Base-by-base conservation (phyloP, 2,797 vertebrate species). In the Eulemur rubriventer region DNA sequence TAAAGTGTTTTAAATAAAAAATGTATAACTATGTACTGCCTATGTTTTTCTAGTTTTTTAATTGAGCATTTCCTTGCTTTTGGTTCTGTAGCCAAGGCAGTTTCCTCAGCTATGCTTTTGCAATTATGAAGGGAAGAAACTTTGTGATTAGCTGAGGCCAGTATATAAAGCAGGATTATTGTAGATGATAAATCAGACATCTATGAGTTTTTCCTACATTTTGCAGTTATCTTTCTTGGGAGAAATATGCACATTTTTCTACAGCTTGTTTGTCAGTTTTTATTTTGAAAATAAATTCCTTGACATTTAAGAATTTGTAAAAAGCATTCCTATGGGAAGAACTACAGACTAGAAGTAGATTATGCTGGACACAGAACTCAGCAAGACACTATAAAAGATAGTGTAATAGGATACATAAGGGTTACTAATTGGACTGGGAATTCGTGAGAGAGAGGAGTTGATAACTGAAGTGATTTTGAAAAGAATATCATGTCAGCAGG, bases 401-500 rank as follows among this genome's bases (percentile, higher is more conserved):
- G 87, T 38, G 0, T 2, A 83, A 79, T 0, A 13, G 95, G 84
- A 92, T 14, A 7, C 0, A 12, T 72, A 82, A n/a, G 50, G 1
- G 0, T 35, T 93, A 89, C 63, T 97, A 95, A 95, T 43, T 84
- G 94, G 69, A 61, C 87, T 65, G 85, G 87, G 67, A 95, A 96
- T 94, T 96, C 67, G 90, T 69, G 38, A 96, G 96, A 89, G 91
- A 97, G 92, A 97, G 92, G 72, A 96, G 69, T 43, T 96, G 97
- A 97, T 97, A 98, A 96, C 2, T 33, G 57, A 84, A 85, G 0
- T 89, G 90, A 89, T 0, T 0, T 59, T 46, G 92, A 87, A 73
- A 8, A 80, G 76, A 93, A 33, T 94, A 85, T 93, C 57, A 52
- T 97, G 92, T 96, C 94, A 96, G 35, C 4, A 0, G 97, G 89